phyloP scores from a whole-genome alignment of 1,140 invertebrate genomes.

The Zophobas atratus region DNA sequence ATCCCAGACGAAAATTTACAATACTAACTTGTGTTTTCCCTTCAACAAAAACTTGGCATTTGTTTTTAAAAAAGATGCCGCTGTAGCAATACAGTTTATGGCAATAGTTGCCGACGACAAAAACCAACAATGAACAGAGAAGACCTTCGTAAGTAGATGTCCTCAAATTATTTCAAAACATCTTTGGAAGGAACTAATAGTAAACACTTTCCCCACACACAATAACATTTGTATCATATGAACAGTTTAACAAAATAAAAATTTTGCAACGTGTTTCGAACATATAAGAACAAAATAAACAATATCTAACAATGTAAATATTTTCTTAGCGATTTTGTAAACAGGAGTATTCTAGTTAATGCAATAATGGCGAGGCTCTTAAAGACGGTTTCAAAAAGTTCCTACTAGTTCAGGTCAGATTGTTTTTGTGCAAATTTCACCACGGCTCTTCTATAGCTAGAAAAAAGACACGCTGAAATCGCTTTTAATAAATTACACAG shows the following conservation, averaged over 20 bases:
- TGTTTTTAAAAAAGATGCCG: neutral
- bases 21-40: neutral
- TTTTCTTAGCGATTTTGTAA: slow-evolving; percentile 23
- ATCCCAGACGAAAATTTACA: too few relatives aligned
- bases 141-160: slow-evolving; percentile 3
- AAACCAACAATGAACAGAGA: neutral
- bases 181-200: neutral
- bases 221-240: slow-evolving; percentile 29
- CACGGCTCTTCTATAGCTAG: neutral
- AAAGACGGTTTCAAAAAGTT: neutral
- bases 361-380: neutral
- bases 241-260: slow-evolving; percentile 33
- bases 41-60: neutral
- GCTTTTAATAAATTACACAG: neutral
- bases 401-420: neutral
- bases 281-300: slow-evolving; percentile 40
- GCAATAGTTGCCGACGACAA: slow-evolving; percentile 2
- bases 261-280: slow-evolving; percentile 32
- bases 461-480: neutral
- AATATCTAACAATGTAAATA: slow-evolving; percentile 46
- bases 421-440: neutral
- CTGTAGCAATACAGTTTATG: neutral
- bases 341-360: slow-evolving; percentile 35
- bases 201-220: slow-evolving; percentile 22
- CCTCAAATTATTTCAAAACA: slow-evolving; percentile 25